Evolutionary conservation across 2,888 invertebrate genomes (phyloP).

Genomic region (Cephus rjabovi): DNA sequence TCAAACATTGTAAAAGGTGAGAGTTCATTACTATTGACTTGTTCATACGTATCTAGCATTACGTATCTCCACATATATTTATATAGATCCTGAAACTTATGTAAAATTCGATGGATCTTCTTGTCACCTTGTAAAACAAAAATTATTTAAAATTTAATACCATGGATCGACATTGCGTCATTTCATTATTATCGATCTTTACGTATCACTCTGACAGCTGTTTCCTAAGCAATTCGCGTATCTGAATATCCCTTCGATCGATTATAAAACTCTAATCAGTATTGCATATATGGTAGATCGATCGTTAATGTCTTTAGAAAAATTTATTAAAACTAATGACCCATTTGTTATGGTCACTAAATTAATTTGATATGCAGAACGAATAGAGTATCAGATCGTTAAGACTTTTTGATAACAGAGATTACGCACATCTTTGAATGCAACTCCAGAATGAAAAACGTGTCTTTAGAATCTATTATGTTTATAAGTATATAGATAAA

Average conservation of each 20-base stretch:
- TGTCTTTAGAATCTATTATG: neutral
- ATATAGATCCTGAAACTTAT: neutral
- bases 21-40: neutral
- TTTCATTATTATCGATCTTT: neutral
- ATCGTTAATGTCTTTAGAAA: neutral
- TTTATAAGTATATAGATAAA: neutral
- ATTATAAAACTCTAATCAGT: neutral
- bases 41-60: neutral
- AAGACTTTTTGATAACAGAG: neutral
- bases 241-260: neutral
- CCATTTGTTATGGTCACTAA: neutral
- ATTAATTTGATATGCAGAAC: neutral
- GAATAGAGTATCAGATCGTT: neutral
- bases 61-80: neutral
- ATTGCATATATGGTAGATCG: neutral
- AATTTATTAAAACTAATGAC: neutral
- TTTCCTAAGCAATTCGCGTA: neutral
- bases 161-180: neutral
- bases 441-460: neutral
- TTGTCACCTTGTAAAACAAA: neutral
- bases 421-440: neutral
- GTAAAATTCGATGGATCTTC: neutral
- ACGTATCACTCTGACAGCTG: neutral
- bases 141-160: neutral
- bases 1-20: conserved; percentile 16